A percentile compares a stretch with the other conserved stretches of the same genome.
phyloP scores from a whole-genome alignment of 2,113 vertebrate genomes.

The Sminthopsis crassicaudata region DNA sequence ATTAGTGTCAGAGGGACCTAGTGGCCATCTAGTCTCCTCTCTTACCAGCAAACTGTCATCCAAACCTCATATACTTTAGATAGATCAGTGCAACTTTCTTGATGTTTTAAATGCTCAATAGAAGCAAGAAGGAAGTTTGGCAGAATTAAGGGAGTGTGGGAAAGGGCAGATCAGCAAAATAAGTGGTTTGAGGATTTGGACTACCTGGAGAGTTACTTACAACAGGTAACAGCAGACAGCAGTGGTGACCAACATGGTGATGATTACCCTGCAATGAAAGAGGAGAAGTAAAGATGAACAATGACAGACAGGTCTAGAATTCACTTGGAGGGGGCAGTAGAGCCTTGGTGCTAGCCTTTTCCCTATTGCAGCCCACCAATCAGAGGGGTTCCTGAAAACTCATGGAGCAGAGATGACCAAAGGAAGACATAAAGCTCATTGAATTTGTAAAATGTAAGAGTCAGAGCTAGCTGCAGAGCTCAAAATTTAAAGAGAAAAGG shows the following conservation, averaged over 20 bases:
- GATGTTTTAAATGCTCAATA: not conserved
- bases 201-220: conserved; percentile 85
- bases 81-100: not conserved
- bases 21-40: not conserved
- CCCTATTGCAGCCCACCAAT: not conserved
- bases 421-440: not conserved
- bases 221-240: conserved; percentile 98
- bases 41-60: not conserved
- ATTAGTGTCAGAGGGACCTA: not conserved
- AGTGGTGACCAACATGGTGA: conserved; percentile 96
- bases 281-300: not conserved
- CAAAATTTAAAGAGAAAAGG: not conserved
- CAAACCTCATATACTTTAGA: not conserved
- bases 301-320: fast-evolving
- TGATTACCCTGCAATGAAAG: conserved; percentile 90
- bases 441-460: not conserved
- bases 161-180: not conserved
- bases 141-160: not conserved
- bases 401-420: not conserved
- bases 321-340: not conserved
- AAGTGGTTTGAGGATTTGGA: not conserved
- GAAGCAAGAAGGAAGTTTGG: not conserved
- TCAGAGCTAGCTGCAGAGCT: not conserved
- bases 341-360: not conserved
- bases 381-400: not conserved